Evolutionary conservation across 2,797 vertebrate species (phyloP), one percentile per base, ranked within the genome.

Genomic region (Ctenopoma multispine): DNA sequence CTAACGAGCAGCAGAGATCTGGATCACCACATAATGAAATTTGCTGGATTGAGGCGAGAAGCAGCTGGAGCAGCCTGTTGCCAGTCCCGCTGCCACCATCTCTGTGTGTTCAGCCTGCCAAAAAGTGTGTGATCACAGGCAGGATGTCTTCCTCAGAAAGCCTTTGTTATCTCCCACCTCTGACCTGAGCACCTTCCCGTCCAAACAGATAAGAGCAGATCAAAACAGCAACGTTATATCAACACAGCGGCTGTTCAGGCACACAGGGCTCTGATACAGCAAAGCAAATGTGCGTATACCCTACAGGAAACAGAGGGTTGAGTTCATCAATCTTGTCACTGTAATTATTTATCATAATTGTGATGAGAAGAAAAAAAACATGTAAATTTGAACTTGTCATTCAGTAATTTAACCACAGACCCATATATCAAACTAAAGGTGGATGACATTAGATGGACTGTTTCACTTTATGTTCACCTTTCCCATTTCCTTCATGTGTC

Each of bases 171-270:
- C 70, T 46, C 57, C 63, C 23, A 40, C 73, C 84, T 77, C 29
- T 55, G 61, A 86, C 79, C 78, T 6, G 34, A 69, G 40, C 23
- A 3, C 58, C 62, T 49, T 43, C 51, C 62, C 47, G 66, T 80
- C 72, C 69, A n/a, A 21, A 75, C 69, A 41, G 79, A 87, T 83
- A 69, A 80, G 49, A 58, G 46, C 41, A 8, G 60, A 81, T 77
- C 53, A 77, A 77, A 80, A 49, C 7, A 17, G 17, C 17, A 11
- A 23, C 72, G 21, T 71, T 27, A 4, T 40, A 17, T 57, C 49
- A 48, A 5, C 43, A 46, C 58, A 38, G 18, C 14, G 23, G 27
- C 40, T 17, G 48, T 49, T 54, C 58, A 5, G 36, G 41, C 13
- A 10, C 40, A 18, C 18, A 34, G 21, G 23, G 13, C 36, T 49